Percentiles rank a stretch among this genome's conserved stretches.
These are phyloP conservation scores for Lateolabrax maculatus DNA, from an alignment of 2,797 vertebrate genomes.

Conservation along the genomic window DNA sequence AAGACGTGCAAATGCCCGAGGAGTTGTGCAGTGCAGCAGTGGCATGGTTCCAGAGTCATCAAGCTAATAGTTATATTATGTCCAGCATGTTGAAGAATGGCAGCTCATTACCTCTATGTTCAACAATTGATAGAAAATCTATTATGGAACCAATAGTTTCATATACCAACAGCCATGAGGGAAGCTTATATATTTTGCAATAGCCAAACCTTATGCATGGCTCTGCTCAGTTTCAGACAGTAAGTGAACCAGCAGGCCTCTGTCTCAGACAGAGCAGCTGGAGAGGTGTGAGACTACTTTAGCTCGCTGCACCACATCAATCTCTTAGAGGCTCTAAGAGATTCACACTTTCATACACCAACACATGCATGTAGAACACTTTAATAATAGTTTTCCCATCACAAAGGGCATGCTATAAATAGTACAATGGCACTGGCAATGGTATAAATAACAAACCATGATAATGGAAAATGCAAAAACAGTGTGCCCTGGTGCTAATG, in stretches of 20 bases:
- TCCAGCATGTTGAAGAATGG: conserved; percentile 24
- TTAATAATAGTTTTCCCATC: conserved; percentile 38
- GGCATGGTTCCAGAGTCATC: conserved; percentile 56
- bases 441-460: neutral
- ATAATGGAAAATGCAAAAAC: neutral
- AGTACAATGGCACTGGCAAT: neutral
- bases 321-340: conserved; percentile 55
- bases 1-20: conserved; percentile 41
- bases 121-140: conserved; percentile 20
- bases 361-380: conserved; percentile 44
- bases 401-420: neutral
- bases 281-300: conserved; percentile 83
- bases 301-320: conserved; percentile 81
- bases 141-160: conserved; percentile 3
- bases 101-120: conserved; percentile 16
- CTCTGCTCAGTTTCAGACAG: conserved; percentile 47
- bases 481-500: neutral
- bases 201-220: conserved; percentile 8
- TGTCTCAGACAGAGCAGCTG: conserved; percentile 75
- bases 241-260: conserved; percentile 62
- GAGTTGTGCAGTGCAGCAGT: conserved; percentile 36
- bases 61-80: conserved; percentile 37
- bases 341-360: conserved; percentile 48
- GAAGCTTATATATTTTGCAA: conserved; percentile 34
- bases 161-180: conserved; percentile 21